Percentiles rank a stretch among this genome's conserved stretches.
Evolutionary conservation across 2,113 vertebrate species (phyloP).

Genomic region (Platycercus adscitus): DNA sequence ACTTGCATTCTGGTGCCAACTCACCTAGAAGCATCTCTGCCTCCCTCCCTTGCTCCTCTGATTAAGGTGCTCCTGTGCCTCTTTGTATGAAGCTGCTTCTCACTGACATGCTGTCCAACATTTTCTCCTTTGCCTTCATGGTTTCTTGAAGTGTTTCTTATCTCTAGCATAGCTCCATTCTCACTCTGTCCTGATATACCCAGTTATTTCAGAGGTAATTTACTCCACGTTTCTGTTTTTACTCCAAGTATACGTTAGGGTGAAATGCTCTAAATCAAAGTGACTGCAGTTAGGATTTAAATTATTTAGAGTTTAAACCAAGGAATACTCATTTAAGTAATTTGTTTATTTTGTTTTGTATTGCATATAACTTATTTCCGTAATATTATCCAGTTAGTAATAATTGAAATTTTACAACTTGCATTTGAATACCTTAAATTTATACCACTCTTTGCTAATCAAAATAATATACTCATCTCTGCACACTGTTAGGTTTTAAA

Average conservation of each 20-base stretch:
- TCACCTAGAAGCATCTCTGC: neutral
- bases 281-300: neutral
- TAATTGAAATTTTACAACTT: constrained; percentile 24
- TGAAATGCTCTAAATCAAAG: constrained; percentile 1
- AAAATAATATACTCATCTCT: neutral
- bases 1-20: neutral
- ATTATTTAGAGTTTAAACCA: constrained; percentile 15
- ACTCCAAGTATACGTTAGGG: neutral
- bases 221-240: neutral
- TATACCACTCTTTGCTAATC: neutral
- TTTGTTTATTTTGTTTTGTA: neutral
- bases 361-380: neutral
- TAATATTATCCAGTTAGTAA: neutral
- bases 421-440: neutral
- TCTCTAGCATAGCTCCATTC: neutral
- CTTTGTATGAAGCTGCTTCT: neutral
- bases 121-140: neutral
- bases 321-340: neutral
- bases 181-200: neutral
- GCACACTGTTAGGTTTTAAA: neutral
- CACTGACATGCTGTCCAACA: neutral
- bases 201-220: neutral
- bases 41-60: neutral
- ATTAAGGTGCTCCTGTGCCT: constrained; percentile 6
- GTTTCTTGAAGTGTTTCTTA: neutral